A percentile compares a stretch with the other conserved stretches of the same genome.
phyloP scores from a whole-genome alignment of 1,140 invertebrate genomes.

The Probaryconus sp. region DNA sequence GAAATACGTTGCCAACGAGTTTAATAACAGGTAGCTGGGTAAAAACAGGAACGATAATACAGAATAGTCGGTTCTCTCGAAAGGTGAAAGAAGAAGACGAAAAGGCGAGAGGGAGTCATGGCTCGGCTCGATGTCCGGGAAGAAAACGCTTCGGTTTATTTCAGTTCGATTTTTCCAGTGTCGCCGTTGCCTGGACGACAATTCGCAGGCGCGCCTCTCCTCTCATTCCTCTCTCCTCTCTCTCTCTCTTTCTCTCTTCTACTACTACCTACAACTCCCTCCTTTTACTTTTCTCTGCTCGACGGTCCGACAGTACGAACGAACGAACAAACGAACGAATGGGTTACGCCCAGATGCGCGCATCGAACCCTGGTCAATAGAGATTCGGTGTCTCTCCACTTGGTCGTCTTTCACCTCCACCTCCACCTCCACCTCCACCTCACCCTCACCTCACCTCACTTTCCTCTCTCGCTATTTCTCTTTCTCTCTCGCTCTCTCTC shows the following conservation, averaged over 20 bases:
- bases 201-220: slow-evolving; percentile 77
- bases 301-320: slow-evolving; percentile 57
- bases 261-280: slow-evolving; percentile 56
- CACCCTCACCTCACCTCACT: slow-evolving; percentile 20
- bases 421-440: slow-evolving; percentile 37
- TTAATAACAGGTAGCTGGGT: slow-evolving; percentile 43
- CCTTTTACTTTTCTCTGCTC: slow-evolving; percentile 62
- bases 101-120: slow-evolving; percentile 42
- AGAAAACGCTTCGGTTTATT: slow-evolving; percentile 77
- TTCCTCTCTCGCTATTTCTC: not conserved
- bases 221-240: slow-evolving; percentile 64
- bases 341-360: slow-evolving; percentile 79
- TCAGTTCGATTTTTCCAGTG: slow-evolving; percentile 78
- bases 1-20: slow-evolving; percentile 31
- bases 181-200: slow-evolving; percentile 76
- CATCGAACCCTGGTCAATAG: slow-evolving; percentile 79
- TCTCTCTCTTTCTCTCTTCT: slow-evolving; percentile 56
- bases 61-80: too few species aligned
- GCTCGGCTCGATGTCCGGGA: slow-evolving; percentile 63
- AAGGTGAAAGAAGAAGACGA: slow-evolving; percentile 44
- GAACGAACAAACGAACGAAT: slow-evolving; percentile 71
- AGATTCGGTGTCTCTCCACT: slow-evolving; percentile 68
- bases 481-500: too few species aligned
- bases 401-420: slow-evolving; percentile 60
- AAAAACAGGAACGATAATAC: too few species aligned